Base-by-base conservation (phyloP, 2,113 vertebrate genomes). In the Pollimyrus isidori region DNA sequence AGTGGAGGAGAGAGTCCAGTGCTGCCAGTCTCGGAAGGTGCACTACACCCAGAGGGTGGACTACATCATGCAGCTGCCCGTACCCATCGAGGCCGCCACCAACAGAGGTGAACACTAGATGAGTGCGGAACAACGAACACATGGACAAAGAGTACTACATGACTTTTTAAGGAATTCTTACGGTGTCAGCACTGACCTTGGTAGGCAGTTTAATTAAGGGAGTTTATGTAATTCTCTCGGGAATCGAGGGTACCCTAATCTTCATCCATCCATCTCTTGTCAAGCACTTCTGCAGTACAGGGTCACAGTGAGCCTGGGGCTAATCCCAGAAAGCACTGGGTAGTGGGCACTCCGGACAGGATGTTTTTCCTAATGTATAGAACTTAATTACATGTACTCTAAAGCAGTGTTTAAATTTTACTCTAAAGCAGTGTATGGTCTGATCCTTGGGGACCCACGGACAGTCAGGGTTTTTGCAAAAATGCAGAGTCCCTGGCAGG, bases 1-100 rank as follows among this genome's bases (percentile, higher is more conserved):
- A 92, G 97, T 99, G 93, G 98, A 99, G 94, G 98, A 99, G 90
- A 96, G 98, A 13, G 94, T 96, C 2, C 98, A 99, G 92, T 99
- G 98, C 93, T 99, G 98, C 94, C 98, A 99, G 95, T 95, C 96
- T 45, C 94, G 97, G 21, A 98, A 97, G 91, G 98, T 99, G 83
- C 97, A 98, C 88, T 99, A 99, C 94, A 94, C 94, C 0, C 96
- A 99, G 92, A 95, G 98, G 90, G 97, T 98, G 11, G 98, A 99
- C 92, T 97, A 98, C 89, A 95, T 98, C 94, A 98, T 99, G 96
- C 98, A 98, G 93, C 88, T 99, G 46, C 98, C 98, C 1, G 95
- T 97, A 86, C 97, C 98, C 48, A 93, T 98, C 53, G 97, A 99
- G 92, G 96, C 97, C 1, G 98, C 98, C 15, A 96, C 94, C 87